Conservation (phyloP, 2,113 vertebrate genomes). For the Pelobates fuscus region DNA sequence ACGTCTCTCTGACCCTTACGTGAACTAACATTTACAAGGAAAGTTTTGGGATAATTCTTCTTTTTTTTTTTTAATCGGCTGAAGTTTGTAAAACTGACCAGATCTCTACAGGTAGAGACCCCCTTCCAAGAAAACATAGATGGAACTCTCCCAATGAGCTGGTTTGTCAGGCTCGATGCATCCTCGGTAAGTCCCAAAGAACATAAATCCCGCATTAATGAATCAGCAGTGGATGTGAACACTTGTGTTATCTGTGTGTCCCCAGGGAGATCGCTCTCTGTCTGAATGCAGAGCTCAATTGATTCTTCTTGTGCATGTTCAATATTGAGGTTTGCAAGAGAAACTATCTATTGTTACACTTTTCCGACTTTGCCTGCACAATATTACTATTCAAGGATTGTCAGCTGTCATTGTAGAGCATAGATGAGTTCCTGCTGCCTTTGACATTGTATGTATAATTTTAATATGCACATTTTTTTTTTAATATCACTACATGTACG, state of each 20-base stretch:
- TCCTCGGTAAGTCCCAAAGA: constrained; percentile 31
- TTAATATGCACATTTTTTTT: constrained; percentile 35
- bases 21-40: not conserved
- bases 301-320: constrained; percentile 47
- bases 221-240: constrained; percentile 43
- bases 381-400: constrained; percentile 47
- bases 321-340: constrained; percentile 47
- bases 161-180: constrained; percentile 14
- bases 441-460: constrained; percentile 17
- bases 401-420: constrained; percentile 43
- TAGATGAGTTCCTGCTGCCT: constrained; percentile 17
- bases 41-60: not conserved
- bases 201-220: constrained; percentile 50
- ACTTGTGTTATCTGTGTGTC: constrained; percentile 40
- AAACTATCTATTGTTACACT: constrained; percentile 44
- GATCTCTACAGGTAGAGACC: not conserved
- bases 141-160: constrained; percentile 11
- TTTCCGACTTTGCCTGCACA: constrained; percentile 27
- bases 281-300: constrained; percentile 47
- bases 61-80: not conserved
- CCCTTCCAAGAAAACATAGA: constrained; percentile 7
- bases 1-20: not conserved
- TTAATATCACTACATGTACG: constrained; percentile 14
- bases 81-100: not conserved
- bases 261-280: constrained; percentile 37